phyloP scores from a whole-genome alignment of 2,888 invertebrate species.

The Cataglyphis cursor region DNA sequence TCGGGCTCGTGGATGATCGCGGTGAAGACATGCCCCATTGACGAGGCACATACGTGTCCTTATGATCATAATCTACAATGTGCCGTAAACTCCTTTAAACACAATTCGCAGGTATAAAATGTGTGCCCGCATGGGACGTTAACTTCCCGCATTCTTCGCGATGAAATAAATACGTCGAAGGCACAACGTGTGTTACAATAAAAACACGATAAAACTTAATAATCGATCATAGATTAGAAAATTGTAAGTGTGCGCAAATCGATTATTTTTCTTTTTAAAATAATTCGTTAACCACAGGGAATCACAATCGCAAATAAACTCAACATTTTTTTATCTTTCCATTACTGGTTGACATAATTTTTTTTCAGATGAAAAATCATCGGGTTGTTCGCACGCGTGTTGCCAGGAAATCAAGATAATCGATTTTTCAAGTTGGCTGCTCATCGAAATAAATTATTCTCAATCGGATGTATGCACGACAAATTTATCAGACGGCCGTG shows the following conservation, averaged over 20 bases:
- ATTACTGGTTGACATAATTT: constrained; percentile 13
- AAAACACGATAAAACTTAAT: not conserved
- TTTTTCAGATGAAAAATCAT: not conserved
- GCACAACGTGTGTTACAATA: not conserved
- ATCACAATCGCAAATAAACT: not conserved
- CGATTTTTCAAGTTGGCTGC: constrained; percentile 56
- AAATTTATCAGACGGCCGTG: constrained; percentile 82
- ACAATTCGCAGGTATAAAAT: constrained; percentile 17
- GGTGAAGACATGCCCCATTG: constrained; percentile 22
- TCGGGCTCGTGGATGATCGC: constrained; percentile 21
- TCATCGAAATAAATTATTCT: constrained; percentile 81
- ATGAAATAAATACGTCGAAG: constrained; percentile 17
- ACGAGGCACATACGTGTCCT: constrained; percentile 11
- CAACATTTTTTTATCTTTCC: not conserved
- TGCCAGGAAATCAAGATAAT: constrained; percentile 23
- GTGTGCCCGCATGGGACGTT: constrained; percentile 39
- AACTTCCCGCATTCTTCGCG: constrained; percentile 40
- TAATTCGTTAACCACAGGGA: not conserved
- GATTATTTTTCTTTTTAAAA: not conserved
- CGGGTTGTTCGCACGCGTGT: constrained; percentile 7
- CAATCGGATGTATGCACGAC: constrained; percentile 80
- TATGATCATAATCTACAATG: constrained; percentile 43
- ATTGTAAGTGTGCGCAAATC: not conserved
- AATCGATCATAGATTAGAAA: constrained; percentile 7
- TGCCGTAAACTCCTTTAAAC: constrained; percentile 32